phyloP scores from a whole-genome alignment of 1,140 invertebrate genomes.

The Magallana angulata region DNA sequence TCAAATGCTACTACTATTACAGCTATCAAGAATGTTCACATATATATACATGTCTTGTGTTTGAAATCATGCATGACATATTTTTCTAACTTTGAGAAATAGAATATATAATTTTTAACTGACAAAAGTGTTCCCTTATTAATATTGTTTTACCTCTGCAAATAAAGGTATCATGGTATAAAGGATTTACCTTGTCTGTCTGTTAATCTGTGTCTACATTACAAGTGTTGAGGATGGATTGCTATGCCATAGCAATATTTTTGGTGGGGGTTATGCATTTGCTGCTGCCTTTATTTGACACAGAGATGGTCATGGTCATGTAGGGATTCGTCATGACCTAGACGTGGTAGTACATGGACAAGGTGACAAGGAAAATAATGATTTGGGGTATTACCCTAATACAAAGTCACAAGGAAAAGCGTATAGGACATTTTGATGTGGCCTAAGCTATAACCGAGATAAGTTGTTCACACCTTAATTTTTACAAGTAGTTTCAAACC shows the following conservation, averaged over 20 bases:
- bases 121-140: constrained; percentile 5
- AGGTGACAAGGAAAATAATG: background rate
- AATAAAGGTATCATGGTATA: background rate
- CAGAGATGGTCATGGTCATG: background rate
- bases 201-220: background rate
- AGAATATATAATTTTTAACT: background rate
- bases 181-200: constrained; percentile 10
- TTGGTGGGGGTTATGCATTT: background rate
- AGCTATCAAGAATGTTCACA: too few relatives aligned
- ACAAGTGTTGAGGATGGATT: too few relatives aligned
- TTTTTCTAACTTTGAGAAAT: too few relatives aligned
- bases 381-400: background rate
- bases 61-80: too few relatives aligned
- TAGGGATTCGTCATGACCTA: background rate
- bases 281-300: background rate
- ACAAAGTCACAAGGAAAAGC: background rate
- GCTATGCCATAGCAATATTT: too few relatives aligned
- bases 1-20: too few relatives aligned
- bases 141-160: background rate
- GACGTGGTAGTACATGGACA: background rate
- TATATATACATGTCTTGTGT: too few relatives aligned
- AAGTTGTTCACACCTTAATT: background rate
- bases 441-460: background rate
- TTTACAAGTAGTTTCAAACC: background rate
- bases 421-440: background rate